Evolutionary conservation across 2,888 invertebrate genomes (phyloP).

Genomic region (Thyatira batis): DNA sequence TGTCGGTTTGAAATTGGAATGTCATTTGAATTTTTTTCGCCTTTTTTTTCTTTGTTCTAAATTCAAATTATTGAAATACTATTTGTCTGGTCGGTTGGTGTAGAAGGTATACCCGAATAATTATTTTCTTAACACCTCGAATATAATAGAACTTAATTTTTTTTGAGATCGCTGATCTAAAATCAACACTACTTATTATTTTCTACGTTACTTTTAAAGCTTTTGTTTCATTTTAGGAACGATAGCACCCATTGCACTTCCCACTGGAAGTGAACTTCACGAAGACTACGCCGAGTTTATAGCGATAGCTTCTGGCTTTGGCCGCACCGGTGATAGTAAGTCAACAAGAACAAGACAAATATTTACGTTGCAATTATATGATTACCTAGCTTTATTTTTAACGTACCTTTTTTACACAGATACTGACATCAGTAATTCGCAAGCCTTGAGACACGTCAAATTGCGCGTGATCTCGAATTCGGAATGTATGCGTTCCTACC

Average conservation of each 20-base stretch:
- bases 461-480: conserved; percentile 25
- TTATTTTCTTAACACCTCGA: conserved; percentile 4
- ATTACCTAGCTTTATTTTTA: background rate
- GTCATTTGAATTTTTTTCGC: no score
- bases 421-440: conserved; percentile 5
- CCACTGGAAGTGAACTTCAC: conserved; percentile 21
- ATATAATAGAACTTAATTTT: background rate
- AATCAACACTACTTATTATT: no score
- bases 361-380: background rate
- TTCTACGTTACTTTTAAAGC: background rate
- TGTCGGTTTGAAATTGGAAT: no score
- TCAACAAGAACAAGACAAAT: background rate
- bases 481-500: no score
- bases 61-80: no score
- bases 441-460: conserved; percentile 13
- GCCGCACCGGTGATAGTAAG: conserved; percentile 35
- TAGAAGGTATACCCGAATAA: no score
- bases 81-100: no score
- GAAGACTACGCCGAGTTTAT: conserved; percentile 27
- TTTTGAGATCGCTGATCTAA: background rate
- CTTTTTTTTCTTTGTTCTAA: background rate
- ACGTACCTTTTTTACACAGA: background rate
- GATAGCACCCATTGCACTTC: conserved; percentile 39
- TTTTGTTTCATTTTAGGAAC: conserved; percentile 22
- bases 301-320: conserved; percentile 40